A percentile compares a stretch with the other conserved stretches of the same genome.
phyloP scores from a whole-genome alignment of 2,797 vertebrate species.

The Neosalanx taihuensis region DNA sequence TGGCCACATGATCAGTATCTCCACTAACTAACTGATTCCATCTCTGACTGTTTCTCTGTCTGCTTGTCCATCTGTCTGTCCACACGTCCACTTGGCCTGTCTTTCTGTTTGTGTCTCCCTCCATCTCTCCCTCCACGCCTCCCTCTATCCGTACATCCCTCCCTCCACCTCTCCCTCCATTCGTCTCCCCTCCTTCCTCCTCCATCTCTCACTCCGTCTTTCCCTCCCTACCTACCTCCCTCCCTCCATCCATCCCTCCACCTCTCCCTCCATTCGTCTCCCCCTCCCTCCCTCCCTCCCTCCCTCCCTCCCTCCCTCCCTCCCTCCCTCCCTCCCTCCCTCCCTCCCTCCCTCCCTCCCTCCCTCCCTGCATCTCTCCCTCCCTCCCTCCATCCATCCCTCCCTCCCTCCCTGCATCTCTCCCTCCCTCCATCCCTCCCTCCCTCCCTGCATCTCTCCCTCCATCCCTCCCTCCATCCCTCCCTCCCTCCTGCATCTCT shows the following conservation, averaged over 20 bases:
- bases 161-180: not conserved
- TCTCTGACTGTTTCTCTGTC: too few species aligned
- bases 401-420: slow-evolving; percentile 32
- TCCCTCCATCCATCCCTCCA: slow-evolving; percentile 15
- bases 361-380: slow-evolving; percentile 27
- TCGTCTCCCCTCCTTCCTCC: too few species aligned
- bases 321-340: slow-evolving; percentile 44
- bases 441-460: not conserved
- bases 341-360: slow-evolving; percentile 61
- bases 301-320: slow-evolving; percentile 23
- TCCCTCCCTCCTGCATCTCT: slow-evolving; percentile 7
- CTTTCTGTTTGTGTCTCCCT: slow-evolving; percentile 42
- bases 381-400: slow-evolving; percentile 48
- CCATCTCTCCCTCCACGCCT: too few species aligned
- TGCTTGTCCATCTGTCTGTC: not conserved
- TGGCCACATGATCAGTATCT: too few species aligned
- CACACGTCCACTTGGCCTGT: not conserved
- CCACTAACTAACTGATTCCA: too few species aligned
- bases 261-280: slow-evolving; percentile 18
- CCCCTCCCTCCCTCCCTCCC: slow-evolving; percentile 24
- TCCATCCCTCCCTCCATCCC: not conserved
- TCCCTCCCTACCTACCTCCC: not conserved
- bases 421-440: slow-evolving; percentile 46
- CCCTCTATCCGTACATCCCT: not conserved
- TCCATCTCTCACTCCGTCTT: too few species aligned